Conservation (phyloP, 2,888 invertebrate species). For the Andrena hattorfiana region DNA sequence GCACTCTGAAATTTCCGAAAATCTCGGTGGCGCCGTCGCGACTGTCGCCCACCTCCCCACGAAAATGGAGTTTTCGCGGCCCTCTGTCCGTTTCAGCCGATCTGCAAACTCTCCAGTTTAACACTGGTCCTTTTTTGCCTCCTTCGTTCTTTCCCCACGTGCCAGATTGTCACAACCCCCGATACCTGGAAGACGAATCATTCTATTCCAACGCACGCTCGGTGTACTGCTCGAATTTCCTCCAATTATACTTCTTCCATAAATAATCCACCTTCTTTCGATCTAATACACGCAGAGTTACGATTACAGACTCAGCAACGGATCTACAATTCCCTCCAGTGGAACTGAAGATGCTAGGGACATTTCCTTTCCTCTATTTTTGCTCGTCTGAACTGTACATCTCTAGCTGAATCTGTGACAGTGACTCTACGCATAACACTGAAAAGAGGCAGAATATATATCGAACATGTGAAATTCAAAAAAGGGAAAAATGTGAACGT, state of each 20-base stretch:
- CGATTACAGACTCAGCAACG: too few relatives aligned
- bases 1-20: slow-evolving; percentile 49
- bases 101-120: slow-evolving; percentile 38
- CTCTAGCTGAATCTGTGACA: too few relatives aligned
- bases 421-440: too few relatives aligned
- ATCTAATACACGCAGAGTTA: too few relatives aligned
- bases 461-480: too few relatives aligned
- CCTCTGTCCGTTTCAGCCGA: slow-evolving; percentile 50
- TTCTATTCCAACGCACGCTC: not conserved
- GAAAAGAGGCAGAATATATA: too few relatives aligned
- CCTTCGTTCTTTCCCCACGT: slow-evolving; percentile 26
- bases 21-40: slow-evolving; percentile 59
- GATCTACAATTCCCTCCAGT: too few relatives aligned
- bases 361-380: too few relatives aligned
- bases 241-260: not conserved
- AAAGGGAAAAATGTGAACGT: too few relatives aligned
- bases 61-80: slow-evolving; percentile 37
- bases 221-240: not conserved
- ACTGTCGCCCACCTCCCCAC: slow-evolving; percentile 28
- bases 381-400: too few relatives aligned
- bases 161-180: not conserved
- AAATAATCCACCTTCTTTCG: not conserved
- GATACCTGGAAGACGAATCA: not conserved
- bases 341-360: too few relatives aligned
- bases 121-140: slow-evolving; percentile 27